Conservation (phyloP, 1,140 invertebrate species). For the Zaprionus ornatus region DNA sequence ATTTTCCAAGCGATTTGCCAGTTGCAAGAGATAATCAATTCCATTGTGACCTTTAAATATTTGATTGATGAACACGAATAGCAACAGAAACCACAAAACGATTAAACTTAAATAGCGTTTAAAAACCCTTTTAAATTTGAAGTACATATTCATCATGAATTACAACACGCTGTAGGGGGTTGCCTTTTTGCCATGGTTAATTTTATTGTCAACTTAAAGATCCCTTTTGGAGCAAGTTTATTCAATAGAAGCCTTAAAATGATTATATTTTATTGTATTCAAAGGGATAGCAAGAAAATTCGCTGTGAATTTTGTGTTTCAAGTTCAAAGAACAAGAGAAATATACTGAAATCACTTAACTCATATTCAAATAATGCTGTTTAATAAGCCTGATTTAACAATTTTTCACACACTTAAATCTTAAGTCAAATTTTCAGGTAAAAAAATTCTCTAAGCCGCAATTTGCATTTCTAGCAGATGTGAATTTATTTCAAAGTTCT, state of each 20-base stretch:
- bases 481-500: background rate
- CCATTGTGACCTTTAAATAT: conserved; percentile 9
- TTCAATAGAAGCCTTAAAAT: too few species aligned
- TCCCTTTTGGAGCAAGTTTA: too few species aligned
- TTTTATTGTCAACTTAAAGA: too few species aligned
- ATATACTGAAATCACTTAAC: background rate
- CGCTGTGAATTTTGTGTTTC: too few species aligned
- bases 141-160: background rate
- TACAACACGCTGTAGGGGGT: background rate
- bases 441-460: background rate
- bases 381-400: background rate
- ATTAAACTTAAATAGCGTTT: too few species aligned
- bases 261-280: too few species aligned
- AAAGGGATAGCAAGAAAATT: too few species aligned
- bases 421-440: background rate
- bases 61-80: background rate
- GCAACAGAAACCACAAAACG: background rate
- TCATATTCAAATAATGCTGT: background rate
- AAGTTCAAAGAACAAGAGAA: background rate
- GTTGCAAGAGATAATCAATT: conserved; percentile 26
- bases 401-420: background rate
- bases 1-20: conserved; percentile 56
- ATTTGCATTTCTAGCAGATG: background rate
- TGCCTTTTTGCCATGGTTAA: background rate
- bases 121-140: background rate